Percentiles rank a stretch among this genome's conserved stretches.
These are phyloP conservation scores for Phaonia tiefii DNA, from an alignment of 2,888 invertebrate species.

Conservation along the genomic window DNA sequence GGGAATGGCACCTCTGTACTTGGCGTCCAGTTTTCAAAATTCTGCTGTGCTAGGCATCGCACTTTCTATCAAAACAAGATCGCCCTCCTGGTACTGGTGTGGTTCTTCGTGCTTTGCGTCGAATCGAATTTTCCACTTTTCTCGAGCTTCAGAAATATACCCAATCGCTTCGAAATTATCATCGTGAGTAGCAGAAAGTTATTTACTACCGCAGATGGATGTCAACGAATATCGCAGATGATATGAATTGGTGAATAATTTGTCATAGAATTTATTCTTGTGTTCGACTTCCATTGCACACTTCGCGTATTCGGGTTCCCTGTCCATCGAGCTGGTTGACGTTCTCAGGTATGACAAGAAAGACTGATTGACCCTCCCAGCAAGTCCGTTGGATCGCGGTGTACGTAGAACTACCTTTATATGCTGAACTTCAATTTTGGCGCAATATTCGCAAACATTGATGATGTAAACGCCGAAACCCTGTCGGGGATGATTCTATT, in stretches of 20 bases:
- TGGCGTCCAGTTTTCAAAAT: constrained; percentile 30
- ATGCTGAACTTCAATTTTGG: constrained; percentile 52
- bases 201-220: constrained; percentile 52
- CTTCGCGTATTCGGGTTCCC: constrained; percentile 60
- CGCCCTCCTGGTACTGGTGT: constrained; percentile 37
- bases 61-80: constrained; percentile 53
- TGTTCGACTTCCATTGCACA: constrained; percentile 65
- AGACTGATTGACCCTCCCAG: constrained; percentile 55
- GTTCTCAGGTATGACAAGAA: constrained; percentile 56
- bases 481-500: constrained; percentile 53
- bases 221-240: constrained; percentile 63
- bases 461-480: constrained; percentile 59
- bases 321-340: constrained; percentile 38
- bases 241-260: constrained; percentile 61
- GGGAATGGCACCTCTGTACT: constrained; percentile 39
- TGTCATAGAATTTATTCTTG: constrained; percentile 27
- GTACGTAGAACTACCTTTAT: constrained; percentile 61
- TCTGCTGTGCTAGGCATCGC: constrained; percentile 50
- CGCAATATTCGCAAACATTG: constrained; percentile 42
- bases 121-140: constrained; percentile 46
- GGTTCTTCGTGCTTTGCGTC: constrained; percentile 43
- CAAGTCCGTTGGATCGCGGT: constrained; percentile 59
- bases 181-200: constrained; percentile 46
- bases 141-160: constrained; percentile 41
- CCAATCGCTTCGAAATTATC: constrained; percentile 24